These are phyloP conservation scores for Varroa destructor DNA, from an alignment of 1,140 invertebrate genomes.

Conservation along the genomic window DNA sequence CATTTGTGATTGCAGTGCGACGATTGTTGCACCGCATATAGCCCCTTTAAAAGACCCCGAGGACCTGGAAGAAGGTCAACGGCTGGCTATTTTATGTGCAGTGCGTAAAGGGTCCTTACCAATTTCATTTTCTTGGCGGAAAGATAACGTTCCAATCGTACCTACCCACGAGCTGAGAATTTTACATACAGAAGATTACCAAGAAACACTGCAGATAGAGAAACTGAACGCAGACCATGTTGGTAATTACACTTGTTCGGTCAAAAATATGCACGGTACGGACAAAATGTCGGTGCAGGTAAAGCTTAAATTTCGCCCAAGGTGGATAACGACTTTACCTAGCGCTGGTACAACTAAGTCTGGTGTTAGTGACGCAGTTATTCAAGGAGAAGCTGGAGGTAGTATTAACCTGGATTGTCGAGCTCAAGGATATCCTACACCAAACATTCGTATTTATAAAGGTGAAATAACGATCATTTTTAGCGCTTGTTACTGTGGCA, in stretches of 20 bases:
- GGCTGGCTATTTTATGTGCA: constrained; percentile 1
- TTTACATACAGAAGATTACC: constrained; percentile 16
- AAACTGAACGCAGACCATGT: constrained; percentile 8
- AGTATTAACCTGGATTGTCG: not conserved
- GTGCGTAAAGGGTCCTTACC: constrained; percentile 13
- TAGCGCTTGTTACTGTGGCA: no score
- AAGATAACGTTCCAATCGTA: not conserved
- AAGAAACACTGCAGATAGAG: constrained; percentile 7
- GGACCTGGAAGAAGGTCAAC: constrained; percentile 4
- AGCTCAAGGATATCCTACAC: not conserved
- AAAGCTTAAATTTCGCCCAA: not conserved
- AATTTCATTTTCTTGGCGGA: constrained; percentile 17
- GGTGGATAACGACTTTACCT: not conserved
- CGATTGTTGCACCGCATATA: not conserved
- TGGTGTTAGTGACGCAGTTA: not conserved
- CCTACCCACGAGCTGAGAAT: not conserved
- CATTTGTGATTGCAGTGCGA: not conserved
- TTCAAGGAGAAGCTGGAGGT: not conserved
- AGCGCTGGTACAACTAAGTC: no score
- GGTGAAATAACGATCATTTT: not conserved
- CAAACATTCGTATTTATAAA: not conserved
- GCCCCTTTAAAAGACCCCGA: constrained; percentile 9
- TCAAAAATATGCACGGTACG: constrained; percentile 16
- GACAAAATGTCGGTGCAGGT: constrained; percentile 22
- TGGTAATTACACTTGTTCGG: constrained; percentile 12